Evolutionary conservation across 2,888 invertebrate species (phyloP).

Genomic region (Timema podura): DNA sequence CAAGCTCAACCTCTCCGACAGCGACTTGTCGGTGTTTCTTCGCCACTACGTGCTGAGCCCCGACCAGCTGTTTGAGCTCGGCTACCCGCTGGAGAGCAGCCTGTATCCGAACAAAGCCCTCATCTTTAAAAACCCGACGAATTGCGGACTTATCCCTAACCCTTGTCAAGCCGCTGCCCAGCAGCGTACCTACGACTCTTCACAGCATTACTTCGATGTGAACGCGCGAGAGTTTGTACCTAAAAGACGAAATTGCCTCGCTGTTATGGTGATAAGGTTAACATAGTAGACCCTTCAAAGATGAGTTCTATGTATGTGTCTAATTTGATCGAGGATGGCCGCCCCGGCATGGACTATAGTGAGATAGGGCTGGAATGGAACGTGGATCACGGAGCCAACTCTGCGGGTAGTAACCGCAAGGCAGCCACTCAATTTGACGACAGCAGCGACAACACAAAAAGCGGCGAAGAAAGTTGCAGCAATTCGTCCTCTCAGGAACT

Average conservation of each 20-base stretch:
- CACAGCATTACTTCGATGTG: slow-evolving; percentile 50
- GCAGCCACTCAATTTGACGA: slow-evolving; percentile 32
- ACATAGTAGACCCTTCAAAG: neutral
- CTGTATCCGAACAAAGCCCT: slow-evolving; percentile 58
- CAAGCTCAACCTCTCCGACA: slow-evolving; percentile 49
- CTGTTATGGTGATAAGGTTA: slow-evolving; percentile 17
- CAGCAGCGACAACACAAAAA: slow-evolving; percentile 40
- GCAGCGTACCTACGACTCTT: slow-evolving; percentile 41
- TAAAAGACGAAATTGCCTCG: slow-evolving; percentile 16
- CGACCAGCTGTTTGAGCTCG: slow-evolving; percentile 60
- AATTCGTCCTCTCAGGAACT: slow-evolving; percentile 24
- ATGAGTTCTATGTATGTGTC: slow-evolving; percentile 22
- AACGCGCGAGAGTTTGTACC: slow-evolving; percentile 68
- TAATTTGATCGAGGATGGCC: slow-evolving; percentile 15
- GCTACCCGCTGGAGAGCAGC: slow-evolving; percentile 67
- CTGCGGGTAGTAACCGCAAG: slow-evolving; percentile 36
- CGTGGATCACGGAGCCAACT: slow-evolving; percentile 37
- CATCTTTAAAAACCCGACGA: slow-evolving; percentile 50
- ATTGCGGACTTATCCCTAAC: slow-evolving; percentile 16
- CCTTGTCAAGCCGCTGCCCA: slow-evolving; percentile 36
- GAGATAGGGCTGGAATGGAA: slow-evolving; percentile 34
- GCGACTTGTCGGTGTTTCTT: slow-evolving; percentile 54
- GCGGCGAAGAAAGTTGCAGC: slow-evolving; percentile 33
- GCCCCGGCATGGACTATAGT: slow-evolving; percentile 28
- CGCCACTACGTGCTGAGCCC: slow-evolving; percentile 58